Conservation (phyloP, 2,888 invertebrate genomes). For the Sepioteuthis lessoniana region DNA sequence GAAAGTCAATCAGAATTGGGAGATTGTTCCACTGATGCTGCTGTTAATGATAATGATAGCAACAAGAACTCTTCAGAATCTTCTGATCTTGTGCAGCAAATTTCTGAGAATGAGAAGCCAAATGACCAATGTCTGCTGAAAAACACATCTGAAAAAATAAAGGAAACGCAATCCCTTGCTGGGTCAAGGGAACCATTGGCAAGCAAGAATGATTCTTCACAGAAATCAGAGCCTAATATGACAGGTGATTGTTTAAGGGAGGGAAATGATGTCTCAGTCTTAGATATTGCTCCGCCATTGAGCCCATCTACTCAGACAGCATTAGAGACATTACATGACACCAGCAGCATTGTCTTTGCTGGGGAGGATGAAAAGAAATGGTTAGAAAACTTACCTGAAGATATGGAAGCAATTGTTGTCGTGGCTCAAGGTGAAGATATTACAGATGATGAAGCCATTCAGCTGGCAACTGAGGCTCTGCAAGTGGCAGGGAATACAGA, state of each 20-base stretch:
- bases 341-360: background rate
- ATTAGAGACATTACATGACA: background rate
- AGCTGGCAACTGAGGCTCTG: slow-evolving; percentile 55
- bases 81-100: background rate
- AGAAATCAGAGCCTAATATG: background rate
- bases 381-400: background rate
- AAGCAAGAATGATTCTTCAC: background rate
- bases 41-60: background rate
- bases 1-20: background rate
- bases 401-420: slow-evolving; percentile 61
- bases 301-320: background rate
- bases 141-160: background rate
- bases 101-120: background rate
- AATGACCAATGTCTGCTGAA: background rate
- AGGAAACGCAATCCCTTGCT: background rate
- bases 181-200: background rate
- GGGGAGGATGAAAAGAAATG: slow-evolving; percentile 42
- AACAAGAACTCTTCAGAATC: background rate
- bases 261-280: background rate
- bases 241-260: background rate
- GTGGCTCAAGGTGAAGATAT: slow-evolving; percentile 61
- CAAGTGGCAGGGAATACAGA: slow-evolving; percentile 41
- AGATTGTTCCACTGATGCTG: background rate
- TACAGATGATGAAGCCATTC: slow-evolving; percentile 63
- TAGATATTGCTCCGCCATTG: background rate